Percentiles rank a stretch among this genome's conserved stretches.
Conservation (phyloP, 2,888 invertebrate genomes). For the Euspilapteryx auroguttella region DNA sequence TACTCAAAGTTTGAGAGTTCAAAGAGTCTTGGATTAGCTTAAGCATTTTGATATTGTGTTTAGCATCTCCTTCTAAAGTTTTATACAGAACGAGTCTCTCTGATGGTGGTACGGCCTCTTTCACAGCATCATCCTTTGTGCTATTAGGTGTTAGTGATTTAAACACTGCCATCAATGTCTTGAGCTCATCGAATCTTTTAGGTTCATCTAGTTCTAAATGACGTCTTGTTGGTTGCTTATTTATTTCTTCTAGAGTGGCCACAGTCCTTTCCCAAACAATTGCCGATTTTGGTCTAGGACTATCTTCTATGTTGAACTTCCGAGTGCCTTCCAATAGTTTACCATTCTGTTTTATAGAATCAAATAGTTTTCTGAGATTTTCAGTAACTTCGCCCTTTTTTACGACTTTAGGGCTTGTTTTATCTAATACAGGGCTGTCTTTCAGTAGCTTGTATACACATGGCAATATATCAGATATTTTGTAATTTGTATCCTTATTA, state of each 20-base stretch:
- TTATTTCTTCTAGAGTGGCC: slow-evolving; percentile 18
- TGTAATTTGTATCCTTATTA: slow-evolving; percentile 14
- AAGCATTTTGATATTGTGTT: slow-evolving; percentile 17
- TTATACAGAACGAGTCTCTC: slow-evolving; percentile 25
- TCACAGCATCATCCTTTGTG: slow-evolving; percentile 23
- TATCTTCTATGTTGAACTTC: slow-evolving; percentile 12
- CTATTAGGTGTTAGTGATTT: background rate
- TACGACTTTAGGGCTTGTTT: slow-evolving; percentile 7
- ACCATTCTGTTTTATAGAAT: slow-evolving; percentile 21
- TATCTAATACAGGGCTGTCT: slow-evolving; percentile 8
- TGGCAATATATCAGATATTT: slow-evolving; percentile 28
- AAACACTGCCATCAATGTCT: too few relatives aligned
- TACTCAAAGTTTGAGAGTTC: background rate
- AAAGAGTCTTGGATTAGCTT: slow-evolving; percentile 16
- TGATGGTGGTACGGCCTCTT: slow-evolving; percentile 17
- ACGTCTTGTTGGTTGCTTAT: slow-evolving; percentile 17
- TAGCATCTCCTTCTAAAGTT: slow-evolving; percentile 21
- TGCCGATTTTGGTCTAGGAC: slow-evolving; percentile 25
- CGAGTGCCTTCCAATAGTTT: slow-evolving; percentile 14
- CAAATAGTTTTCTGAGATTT: slow-evolving; percentile 23
- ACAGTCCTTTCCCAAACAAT: slow-evolving; percentile 34
- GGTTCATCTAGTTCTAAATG: slow-evolving; percentile 10
- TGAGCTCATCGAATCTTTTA: slow-evolving; percentile 17
- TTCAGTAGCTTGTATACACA: slow-evolving; percentile 35
- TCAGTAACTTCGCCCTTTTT: slow-evolving; percentile 8